Percentiles rank a stretch among this genome's conserved stretches.
Evolutionary conservation across 2,888 invertebrate species (phyloP).

Genomic region (Rhagonycha lutea): DNA sequence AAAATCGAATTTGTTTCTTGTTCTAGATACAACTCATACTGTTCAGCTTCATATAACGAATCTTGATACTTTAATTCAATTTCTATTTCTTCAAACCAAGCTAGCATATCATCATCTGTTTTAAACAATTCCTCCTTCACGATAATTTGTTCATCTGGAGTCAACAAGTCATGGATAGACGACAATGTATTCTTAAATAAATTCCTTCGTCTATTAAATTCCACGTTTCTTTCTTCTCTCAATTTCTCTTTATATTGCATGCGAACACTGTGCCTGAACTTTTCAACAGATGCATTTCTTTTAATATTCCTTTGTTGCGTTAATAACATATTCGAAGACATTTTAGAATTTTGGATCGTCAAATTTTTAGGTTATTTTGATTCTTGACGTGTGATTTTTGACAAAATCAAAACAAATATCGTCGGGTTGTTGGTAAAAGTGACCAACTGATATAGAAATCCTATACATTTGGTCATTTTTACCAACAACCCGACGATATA

Average conservation of each 20-base stretch:
- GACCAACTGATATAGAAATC: too few species aligned
- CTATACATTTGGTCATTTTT: too few species aligned
- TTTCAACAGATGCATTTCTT: slow-evolving; percentile 16
- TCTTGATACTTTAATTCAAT: slow-evolving; percentile 32
- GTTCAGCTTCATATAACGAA: slow-evolving; percentile 35
- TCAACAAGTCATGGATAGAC: slow-evolving; percentile 27
- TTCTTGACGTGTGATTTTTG: too few species aligned
- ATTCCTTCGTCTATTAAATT: slow-evolving; percentile 9
- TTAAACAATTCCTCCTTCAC: slow-evolving; percentile 36
- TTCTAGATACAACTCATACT: slow-evolving; percentile 31
- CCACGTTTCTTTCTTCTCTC: slow-evolving; percentile 17
- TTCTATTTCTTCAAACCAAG: slow-evolving; percentile 40
- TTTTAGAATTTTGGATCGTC: background rate
- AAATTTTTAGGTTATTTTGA: background rate
- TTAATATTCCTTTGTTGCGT: background rate
- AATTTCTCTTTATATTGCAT: slow-evolving; percentile 31
- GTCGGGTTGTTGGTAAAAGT: too few species aligned
- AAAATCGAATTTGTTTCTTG: slow-evolving; percentile 37
- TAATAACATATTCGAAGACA: background rate
- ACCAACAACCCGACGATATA: too few species aligned
- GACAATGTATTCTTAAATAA: background rate
- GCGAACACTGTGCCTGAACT: slow-evolving; percentile 17
- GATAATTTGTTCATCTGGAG: slow-evolving; percentile 30
- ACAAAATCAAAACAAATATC: too few species aligned
- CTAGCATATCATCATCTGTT: slow-evolving; percentile 39